These are phyloP conservation scores for Muscidifurax raptorellus DNA, from an alignment of 1,140 invertebrate genomes.

Conservation along the genomic window DNA sequence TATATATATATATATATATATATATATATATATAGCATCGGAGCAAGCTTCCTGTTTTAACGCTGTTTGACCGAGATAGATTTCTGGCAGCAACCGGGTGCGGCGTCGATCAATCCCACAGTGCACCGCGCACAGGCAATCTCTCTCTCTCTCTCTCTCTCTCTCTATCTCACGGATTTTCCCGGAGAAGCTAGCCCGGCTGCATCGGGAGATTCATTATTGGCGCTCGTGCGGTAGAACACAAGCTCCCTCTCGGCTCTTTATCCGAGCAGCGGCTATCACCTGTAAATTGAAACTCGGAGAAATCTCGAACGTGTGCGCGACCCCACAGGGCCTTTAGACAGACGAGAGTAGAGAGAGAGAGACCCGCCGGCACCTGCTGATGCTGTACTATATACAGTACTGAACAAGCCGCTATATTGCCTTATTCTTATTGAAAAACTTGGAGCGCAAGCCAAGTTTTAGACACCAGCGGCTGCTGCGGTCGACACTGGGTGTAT, in stretches of 20 bases:
- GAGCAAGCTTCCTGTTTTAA: conserved; percentile 51
- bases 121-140: background rate
- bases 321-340: no score
- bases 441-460: conserved; percentile 38
- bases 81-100: conserved; percentile 52
- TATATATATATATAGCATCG: background rate
- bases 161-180: no score
- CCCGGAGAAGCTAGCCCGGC: conserved; percentile 13
- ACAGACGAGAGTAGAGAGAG: no score
- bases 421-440: conserved; percentile 53
- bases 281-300: conserved; percentile 46
- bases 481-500: background rate
- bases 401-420: conserved; percentile 37
- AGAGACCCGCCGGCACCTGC: no score
- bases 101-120: conserved; percentile 52
- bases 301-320: conserved; percentile 21
- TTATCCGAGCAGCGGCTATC: background rate
- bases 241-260: background rate
- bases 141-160: conserved; percentile 18
- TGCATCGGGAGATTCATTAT: conserved; percentile 48
- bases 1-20: no score
- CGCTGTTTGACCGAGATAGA: conserved; percentile 50
- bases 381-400: no score
- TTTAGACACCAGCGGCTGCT: conserved; percentile 13
- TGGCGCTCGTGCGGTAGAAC: conserved; percentile 34